Evolutionary conservation across 2,797 vertebrate genomes (phyloP).

Genomic region (Craterocephalus amniculus): DNA sequence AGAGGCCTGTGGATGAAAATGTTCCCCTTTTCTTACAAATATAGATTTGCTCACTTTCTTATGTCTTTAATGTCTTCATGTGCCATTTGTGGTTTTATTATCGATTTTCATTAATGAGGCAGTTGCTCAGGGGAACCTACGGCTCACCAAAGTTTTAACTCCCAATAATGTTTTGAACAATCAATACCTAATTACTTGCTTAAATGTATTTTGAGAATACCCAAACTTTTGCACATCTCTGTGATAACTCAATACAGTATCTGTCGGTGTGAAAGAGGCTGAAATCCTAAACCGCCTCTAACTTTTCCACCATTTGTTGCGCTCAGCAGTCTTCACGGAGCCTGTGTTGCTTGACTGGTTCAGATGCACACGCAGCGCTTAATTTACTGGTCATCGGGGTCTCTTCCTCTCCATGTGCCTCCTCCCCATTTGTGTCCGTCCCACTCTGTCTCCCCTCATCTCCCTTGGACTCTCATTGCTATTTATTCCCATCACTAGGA

Average conservation of each 20-base stretch:
- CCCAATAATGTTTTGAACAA: not conserved
- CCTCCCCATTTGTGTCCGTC: slow-evolving; percentile 52
- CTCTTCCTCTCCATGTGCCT: slow-evolving; percentile 60
- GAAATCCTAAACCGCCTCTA: slow-evolving; percentile 49
- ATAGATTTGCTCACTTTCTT: not conserved
- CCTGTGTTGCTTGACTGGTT: slow-evolving; percentile 39
- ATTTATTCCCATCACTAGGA: slow-evolving; percentile 80
- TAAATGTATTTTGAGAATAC: not conserved
- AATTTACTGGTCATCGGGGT: slow-evolving; percentile 80
- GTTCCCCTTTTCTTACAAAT: not conserved
- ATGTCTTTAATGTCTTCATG: not conserved
- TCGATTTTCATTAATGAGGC: not conserved
- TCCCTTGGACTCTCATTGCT: slow-evolving; percentile 68
- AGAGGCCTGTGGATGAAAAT: not conserved
- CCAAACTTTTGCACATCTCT: not conserved
- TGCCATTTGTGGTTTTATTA: not conserved
- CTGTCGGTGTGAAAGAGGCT: slow-evolving; percentile 8
- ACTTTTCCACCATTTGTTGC: slow-evolving; percentile 58
- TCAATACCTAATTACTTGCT: not conserved
- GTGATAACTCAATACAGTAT: slow-evolving; percentile 39
- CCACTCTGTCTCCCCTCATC: slow-evolving; percentile 59
- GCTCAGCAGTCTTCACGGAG: slow-evolving; percentile 39
- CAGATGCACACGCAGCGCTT: slow-evolving; percentile 48
- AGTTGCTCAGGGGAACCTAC: not conserved
- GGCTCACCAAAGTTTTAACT: not conserved